Evolutionary conservation across 2,113 vertebrate species (phyloP).

Genomic region (Paedocypris sp.): DNA sequence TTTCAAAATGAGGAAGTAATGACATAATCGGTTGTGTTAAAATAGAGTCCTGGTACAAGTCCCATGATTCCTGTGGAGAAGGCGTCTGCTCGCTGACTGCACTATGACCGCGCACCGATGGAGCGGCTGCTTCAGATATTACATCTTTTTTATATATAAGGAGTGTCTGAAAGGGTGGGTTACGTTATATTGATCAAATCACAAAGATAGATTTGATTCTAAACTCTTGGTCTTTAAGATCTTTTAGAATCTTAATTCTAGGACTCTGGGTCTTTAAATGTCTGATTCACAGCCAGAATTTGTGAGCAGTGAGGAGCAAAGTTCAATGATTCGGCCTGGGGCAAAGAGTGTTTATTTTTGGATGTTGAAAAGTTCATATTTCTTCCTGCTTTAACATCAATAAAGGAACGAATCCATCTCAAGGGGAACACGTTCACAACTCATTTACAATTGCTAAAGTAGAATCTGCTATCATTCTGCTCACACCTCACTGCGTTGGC

Average conservation of each 20-base stretch:
- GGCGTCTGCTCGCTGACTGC: constrained; percentile 26
- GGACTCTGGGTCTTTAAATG: constrained; percentile 1
- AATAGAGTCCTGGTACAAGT: constrained; percentile 16
- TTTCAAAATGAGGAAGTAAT: constrained; percentile 19
- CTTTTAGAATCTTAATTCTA: no score
- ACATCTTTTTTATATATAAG: background rate
- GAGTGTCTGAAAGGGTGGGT: constrained; percentile 11
- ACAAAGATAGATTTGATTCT: background rate
- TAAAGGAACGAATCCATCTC: no score
- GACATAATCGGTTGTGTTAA: constrained; percentile 30
- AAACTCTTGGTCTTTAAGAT: no score
- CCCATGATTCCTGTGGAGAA: constrained; percentile 29
- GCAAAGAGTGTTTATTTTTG: background rate
- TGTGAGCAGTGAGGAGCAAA: background rate
- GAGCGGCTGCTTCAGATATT: no score
- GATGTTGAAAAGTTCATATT: background rate
- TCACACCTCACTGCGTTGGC: background rate
- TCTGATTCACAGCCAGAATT: background rate
- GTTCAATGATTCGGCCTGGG: background rate
- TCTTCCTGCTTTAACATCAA: no score
- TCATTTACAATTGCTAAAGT: no score
- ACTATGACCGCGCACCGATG: background rate
- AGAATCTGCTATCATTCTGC: no score
- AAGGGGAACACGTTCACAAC: no score
- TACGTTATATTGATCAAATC: constrained; percentile 4